Conservation (phyloP, 2,797 vertebrate species). For the Gymnothorax javanicus region DNA sequence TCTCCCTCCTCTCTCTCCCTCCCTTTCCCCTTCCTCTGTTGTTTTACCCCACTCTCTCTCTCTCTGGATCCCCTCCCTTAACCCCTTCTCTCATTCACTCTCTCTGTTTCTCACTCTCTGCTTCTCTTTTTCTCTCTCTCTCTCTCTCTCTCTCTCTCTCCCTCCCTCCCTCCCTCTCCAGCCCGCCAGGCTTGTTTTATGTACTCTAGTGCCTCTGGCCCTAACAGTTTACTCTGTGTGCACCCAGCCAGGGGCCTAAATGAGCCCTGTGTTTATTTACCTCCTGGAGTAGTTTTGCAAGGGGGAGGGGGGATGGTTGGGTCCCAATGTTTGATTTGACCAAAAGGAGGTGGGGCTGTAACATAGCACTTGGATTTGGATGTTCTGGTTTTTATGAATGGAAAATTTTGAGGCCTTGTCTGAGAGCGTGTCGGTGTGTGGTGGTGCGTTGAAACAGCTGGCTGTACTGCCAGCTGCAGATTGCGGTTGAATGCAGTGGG, state of each 20-base stretch:
- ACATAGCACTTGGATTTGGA: not conserved
- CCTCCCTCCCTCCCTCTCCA: constrained; percentile 24
- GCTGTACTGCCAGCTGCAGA: not conserved
- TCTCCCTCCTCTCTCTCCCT: too few species aligned
- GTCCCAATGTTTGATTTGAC: constrained; percentile 20
- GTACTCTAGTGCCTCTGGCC: constrained; percentile 68
- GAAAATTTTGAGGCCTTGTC: constrained; percentile 23
- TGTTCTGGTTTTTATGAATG: constrained; percentile 20
- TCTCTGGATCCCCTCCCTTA: not conserved
- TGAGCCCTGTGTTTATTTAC: constrained; percentile 76
- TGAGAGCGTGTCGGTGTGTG: constrained; percentile 25
- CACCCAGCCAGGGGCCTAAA: constrained; percentile 71
- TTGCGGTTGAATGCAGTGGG: not conserved
- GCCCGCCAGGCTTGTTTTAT: constrained; percentile 68
- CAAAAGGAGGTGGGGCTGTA: not conserved
- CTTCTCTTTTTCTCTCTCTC: too few species aligned
- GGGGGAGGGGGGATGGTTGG: constrained; percentile 28
- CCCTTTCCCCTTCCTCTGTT: not conserved
- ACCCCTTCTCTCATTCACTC: too few species aligned
- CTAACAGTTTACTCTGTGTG: constrained; percentile 77
- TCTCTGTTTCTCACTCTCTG: not conserved
- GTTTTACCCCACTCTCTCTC: not conserved
- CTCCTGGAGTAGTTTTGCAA: constrained; percentile 42
- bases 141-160: constrained; percentile 33
- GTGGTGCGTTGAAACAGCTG: constrained; percentile 28